A percentile compares a stretch with the other conserved stretches of the same genome.
phyloP scores from a whole-genome alignment of 1,140 invertebrate genomes.

The Diprion similis region DNA sequence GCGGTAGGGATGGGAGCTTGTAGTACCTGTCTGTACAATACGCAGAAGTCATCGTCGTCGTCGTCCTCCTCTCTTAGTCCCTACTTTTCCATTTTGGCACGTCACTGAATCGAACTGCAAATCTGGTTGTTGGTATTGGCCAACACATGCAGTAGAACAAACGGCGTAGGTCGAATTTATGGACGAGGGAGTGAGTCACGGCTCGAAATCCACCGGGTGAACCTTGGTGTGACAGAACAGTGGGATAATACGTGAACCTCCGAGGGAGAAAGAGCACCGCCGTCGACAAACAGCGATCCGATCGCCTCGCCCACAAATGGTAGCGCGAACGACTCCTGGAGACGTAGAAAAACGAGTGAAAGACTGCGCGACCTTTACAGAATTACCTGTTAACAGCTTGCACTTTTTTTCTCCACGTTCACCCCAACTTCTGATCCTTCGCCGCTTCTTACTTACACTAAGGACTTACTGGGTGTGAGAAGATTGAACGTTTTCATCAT shows the following conservation, averaged over 20 bases:
- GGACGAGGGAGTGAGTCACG: neutral
- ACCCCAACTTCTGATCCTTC: neutral
- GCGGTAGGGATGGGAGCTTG: neutral
- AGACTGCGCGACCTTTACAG: neutral
- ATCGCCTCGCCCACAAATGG: slow-evolving; percentile 25
- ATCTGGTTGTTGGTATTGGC: neutral
- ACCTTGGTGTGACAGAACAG: slow-evolving; percentile 38
- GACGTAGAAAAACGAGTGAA: neutral
- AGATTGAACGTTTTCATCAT: too few species aligned
- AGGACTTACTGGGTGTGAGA: neutral
- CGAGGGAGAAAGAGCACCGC: slow-evolving; percentile 24
- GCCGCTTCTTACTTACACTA: neutral
- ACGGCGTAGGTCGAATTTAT: neutral
- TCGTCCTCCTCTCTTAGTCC: neutral
- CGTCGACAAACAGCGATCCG: slow-evolving; percentile 27
- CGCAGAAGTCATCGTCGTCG: too few species aligned
- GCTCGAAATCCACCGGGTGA: slow-evolving; percentile 2
- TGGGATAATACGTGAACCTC: slow-evolving; percentile 16
- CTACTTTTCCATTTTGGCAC: neutral
- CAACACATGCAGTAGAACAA: neutral
- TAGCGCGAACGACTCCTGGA: neutral
- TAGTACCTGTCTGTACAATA: too few species aligned
- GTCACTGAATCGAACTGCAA: too few species aligned
- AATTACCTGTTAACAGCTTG: slow-evolving; percentile 7
- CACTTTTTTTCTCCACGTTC: neutral